Evolutionary conservation across 35 echinoderm and acorn worm species (phyloP).

Genomic region (Lytechinus variegatus): DNA sequence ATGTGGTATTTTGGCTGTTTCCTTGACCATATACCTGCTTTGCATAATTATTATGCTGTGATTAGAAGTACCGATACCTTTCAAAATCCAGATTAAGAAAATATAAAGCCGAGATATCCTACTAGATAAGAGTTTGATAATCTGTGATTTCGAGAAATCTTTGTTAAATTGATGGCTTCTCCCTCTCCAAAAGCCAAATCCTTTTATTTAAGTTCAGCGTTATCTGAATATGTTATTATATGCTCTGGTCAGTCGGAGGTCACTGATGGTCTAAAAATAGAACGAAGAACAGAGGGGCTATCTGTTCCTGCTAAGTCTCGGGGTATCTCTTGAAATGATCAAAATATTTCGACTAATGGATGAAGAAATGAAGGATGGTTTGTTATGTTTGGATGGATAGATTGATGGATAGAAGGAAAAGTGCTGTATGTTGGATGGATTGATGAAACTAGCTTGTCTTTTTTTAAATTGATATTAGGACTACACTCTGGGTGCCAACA

Average conservation of each 20-base stretch:
- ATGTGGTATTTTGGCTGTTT: too few relatives aligned
- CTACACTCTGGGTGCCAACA: too few relatives aligned
- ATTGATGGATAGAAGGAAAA: neutral
- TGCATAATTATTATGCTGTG: neutral
- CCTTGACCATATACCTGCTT: too few relatives aligned
- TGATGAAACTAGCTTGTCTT: too few relatives aligned
- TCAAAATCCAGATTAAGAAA: neutral
- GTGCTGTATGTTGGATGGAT: too few relatives aligned
- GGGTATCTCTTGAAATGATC: neutral
- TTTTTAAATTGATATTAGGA: too few relatives aligned
- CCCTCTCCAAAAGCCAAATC: neutral
- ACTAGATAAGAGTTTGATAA: too few relatives aligned
- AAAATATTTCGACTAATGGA: neutral
- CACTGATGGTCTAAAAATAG: neutral
- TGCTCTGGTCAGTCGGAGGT: neutral
- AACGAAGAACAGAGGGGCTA: neutral
- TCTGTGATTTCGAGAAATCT: too few relatives aligned
- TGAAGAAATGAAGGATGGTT: neutral
- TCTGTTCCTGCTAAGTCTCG: neutral
- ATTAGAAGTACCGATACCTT: neutral
- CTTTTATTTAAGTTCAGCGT: neutral
- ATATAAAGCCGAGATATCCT: neutral
- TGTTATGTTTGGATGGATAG: neutral
- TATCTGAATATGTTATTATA: neutral
- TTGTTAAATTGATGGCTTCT: too few relatives aligned